Conservation (phyloP, 2,888 invertebrate species). For the Brenthis hecate region DNA sequence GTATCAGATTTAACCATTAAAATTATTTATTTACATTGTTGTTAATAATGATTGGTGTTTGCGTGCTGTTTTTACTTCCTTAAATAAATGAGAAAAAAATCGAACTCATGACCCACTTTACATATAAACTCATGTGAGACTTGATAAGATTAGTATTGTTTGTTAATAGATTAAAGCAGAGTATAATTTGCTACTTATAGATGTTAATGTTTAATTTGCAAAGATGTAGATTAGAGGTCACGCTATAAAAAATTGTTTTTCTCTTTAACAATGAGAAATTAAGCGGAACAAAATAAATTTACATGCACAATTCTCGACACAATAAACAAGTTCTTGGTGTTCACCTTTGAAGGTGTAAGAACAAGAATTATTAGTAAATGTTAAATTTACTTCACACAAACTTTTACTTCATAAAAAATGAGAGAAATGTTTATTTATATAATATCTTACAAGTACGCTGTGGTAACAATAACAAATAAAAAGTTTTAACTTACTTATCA, state of each 20-base stretch:
- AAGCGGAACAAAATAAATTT: conserved; percentile 20
- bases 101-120: conserved; percentile 5
- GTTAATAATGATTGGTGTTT: too few relatives aligned
- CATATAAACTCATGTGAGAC: not conserved
- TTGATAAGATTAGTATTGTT: conserved; percentile 18
- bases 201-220: not conserved
- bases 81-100: not conserved
- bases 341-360: conserved; percentile 9
- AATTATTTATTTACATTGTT: too few relatives aligned
- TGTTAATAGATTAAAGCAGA: not conserved
- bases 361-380: conserved; percentile 18
- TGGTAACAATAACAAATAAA: conserved; percentile 53
- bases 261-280: conserved; percentile 12
- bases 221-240: conserved; percentile 21
- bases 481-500: conserved; percentile 66
- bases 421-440: conserved; percentile 50
- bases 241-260: conserved; percentile 11
- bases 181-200: not conserved
- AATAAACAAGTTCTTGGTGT: conserved; percentile 14
- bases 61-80: conserved; percentile 1
- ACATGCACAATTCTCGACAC: conserved; percentile 9
- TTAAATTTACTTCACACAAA: conserved; percentile 22
- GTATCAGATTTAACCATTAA: too few relatives aligned
- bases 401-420: conserved; percentile 18
- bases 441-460: conserved; percentile 47